Evolutionary conservation across 2,888 invertebrate genomes (phyloP).

Genomic region (Himalopsyche tibetana): DNA sequence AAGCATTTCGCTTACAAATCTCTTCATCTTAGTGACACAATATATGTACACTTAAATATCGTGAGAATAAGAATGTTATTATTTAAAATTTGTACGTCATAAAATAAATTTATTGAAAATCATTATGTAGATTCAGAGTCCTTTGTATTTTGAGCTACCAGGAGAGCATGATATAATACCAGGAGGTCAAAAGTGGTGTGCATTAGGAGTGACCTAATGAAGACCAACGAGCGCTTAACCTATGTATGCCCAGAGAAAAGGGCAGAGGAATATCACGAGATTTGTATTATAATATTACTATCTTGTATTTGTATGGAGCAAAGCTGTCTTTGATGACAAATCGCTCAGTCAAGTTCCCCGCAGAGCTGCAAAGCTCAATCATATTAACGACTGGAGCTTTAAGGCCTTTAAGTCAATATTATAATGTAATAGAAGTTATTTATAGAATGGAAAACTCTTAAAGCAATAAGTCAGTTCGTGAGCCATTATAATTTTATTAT

Average conservation of each 20-base stretch:
- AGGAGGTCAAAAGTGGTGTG: conserved; percentile 4
- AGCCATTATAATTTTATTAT: too few relatives aligned
- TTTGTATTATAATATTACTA: not conserved
- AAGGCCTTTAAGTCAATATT: too few relatives aligned
- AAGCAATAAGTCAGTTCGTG: too few relatives aligned
- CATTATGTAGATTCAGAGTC: conserved; percentile 9
- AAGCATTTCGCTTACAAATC: too few relatives aligned
- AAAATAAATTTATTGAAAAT: too few relatives aligned
- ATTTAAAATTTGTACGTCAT: too few relatives aligned
- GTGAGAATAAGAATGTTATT: too few relatives aligned
- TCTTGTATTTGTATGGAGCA: not conserved
- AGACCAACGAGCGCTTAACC: conserved; percentile 25
- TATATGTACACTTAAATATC: too few relatives aligned
- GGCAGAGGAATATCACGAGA: not conserved
- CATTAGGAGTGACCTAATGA: conserved; percentile 8
- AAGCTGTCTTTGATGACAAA: conserved; percentile 32
- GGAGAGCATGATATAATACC: not conserved
- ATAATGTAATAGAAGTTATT: too few relatives aligned
- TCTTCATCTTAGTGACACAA: too few relatives aligned
- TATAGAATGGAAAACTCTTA: too few relatives aligned
- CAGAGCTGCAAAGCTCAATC: conserved; percentile 12
- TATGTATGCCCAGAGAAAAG: not conserved
- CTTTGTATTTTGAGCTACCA: not conserved
- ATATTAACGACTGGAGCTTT: not conserved
- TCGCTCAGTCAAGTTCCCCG: conserved; percentile 5